phyloP scores from a whole-genome alignment of 2,888 invertebrate species.

The Emmelina monodactyla region DNA sequence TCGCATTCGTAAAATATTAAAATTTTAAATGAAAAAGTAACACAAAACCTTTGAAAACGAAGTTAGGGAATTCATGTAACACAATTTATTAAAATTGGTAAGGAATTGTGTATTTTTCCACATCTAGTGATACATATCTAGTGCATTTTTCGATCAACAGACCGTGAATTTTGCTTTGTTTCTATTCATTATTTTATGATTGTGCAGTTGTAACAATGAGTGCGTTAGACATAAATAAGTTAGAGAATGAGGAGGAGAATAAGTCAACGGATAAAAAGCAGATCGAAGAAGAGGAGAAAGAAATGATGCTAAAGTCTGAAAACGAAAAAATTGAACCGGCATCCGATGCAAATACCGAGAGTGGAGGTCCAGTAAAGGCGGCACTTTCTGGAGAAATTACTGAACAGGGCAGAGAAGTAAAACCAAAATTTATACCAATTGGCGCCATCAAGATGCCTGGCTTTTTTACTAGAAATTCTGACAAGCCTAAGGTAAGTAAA shows the following conservation, averaged over 20 bases:
- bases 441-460: constrained; percentile 90
- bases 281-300: constrained; percentile 72
- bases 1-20: too few relatives aligned
- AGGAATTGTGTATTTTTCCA: too few relatives aligned
- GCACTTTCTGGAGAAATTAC: constrained; percentile 64
- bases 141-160: not conserved
- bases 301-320: constrained; percentile 68
- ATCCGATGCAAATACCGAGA: constrained; percentile 47
- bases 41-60: too few relatives aligned
- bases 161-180: not conserved
- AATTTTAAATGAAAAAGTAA: too few relatives aligned
- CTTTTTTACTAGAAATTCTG: constrained; percentile 80
- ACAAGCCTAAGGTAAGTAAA: constrained; percentile 71
- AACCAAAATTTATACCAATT: constrained; percentile 84
- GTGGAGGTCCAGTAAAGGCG: constrained; percentile 52
- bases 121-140: too few relatives aligned
- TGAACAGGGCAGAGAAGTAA: constrained; percentile 76
- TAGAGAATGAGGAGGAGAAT: constrained; percentile 42
- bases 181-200: not conserved
- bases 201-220: constrained; percentile 28
- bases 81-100: too few relatives aligned
- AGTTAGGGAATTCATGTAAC: too few relatives aligned
- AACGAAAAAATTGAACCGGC: constrained; percentile 55
- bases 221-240: constrained; percentile 44
- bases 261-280: constrained; percentile 70